Base-by-base conservation (phyloP, 2,888 invertebrate species). In the Sphaerophoria taeniata region DNA sequence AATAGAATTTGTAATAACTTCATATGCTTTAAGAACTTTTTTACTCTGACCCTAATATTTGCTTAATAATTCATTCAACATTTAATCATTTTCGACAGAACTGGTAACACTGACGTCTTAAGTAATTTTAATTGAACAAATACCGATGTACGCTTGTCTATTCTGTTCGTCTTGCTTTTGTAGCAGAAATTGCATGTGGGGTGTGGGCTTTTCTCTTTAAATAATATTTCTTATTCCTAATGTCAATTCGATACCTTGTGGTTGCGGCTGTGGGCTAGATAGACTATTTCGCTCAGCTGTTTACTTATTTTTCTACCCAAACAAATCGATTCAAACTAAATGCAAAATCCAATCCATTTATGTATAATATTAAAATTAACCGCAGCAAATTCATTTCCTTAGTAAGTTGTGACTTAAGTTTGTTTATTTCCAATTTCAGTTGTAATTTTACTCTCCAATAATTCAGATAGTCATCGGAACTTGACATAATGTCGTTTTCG, bases 401-500 rank as follows among this genome's bases (percentile, higher is more conserved):
- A 9, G 12, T 43, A 60, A 24, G 43, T 60, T 60, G 12, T 43
- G 0, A 60, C 12, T 16, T 60, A 16, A 7, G 24, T 60, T 16
- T 6, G 12, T 0, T 58, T 33, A 4, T 43, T 43, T 43, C 12
- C 12, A 3, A 43, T 43, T 43, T 43, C 11, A 43, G 43, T 43
- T 9, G 3, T 9, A 43, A 43, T 43, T 43, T 43, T 43, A 43
- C 9, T 43, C 14, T 63, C 3, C 33, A 47, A 63, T 11, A 63
- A 43, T 45, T 58, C 16, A 61, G 31, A 43, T 60, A 11, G 58
- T 12, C 24, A 12, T 24, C 39, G 3, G 31, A 31, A 65, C 34
- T 51, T 6, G 36, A 24, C 49, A 34, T 43, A 61, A 86, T 82
- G 87, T 87, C 89, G 31, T 88, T 88, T 49, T 84, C 87, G 47